Base-by-base conservation (phyloP, 1,140 invertebrate species). In the Ladona fulva region DNA sequence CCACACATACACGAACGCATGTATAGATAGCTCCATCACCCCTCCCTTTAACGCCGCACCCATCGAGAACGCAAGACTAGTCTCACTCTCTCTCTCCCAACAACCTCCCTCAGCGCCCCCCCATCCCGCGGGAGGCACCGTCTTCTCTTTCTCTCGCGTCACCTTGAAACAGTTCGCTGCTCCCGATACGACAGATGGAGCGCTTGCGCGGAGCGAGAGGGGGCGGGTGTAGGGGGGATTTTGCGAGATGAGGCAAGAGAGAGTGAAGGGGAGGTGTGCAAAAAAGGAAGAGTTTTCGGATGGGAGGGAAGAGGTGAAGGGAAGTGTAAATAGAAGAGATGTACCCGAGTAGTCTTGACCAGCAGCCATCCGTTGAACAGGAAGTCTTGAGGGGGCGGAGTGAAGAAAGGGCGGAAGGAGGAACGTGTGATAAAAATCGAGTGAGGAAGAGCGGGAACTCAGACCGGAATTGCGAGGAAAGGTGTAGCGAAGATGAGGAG, bases 151-250 rank as follows among this genome's bases (percentile, higher is more conserved):
- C 44, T 19, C 44, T 52, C 44, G 1, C 52, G 52, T 66, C 52
- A 66, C 52, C 52, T 66, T 66, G 52, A 66, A 66, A 66, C 52
- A 66, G 52, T 66, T 66, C 52, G 52, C 52, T 66, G 52, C 52
- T 66, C 52, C 52, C 52, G 52, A 66, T 66, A 66, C 52, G 52
- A 66, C 52, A 66, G 52, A 66, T 66, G 52, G 52, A 66, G 12
- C 52, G 52, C 52, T 3, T 66, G 52, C 52, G 52, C 52, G 52
- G 52, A 52, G 19, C 19, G 19, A 52, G 44, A 52, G 44, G 44
- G 44, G 44, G 44, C 10, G 44, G 44, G 44, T 10, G 44, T 10
- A 52, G 44, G 44, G 19, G 44, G 44, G n/a, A n/a, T n/a, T n/a
- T n/a, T n/a, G n/a, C n/a, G n/a, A n/a, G n/a, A 37, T 37, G 52